These are phyloP conservation scores for Fopius arisanus DNA, from an alignment of 1,140 invertebrate genomes.

Conservation along the genomic window DNA sequence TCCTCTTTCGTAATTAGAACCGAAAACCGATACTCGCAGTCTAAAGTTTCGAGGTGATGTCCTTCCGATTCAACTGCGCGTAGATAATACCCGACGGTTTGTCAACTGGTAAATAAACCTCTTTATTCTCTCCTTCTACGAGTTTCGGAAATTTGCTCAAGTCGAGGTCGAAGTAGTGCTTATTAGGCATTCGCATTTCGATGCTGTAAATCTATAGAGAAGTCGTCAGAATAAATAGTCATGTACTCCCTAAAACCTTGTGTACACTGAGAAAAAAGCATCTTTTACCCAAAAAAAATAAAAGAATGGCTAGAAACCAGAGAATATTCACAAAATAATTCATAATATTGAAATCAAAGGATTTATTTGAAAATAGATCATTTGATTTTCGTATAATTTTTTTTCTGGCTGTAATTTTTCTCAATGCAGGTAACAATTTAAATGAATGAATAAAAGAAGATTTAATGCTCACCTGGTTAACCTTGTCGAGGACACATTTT, in stretches of 20 bases:
- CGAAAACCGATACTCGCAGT: not conserved
- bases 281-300: no score
- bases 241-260: not conserved
- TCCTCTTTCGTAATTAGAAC: no score
- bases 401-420: no score
- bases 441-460: not conserved
- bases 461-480: slow-evolving; percentile 64
- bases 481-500: slow-evolving; percentile 71
- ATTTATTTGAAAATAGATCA: no score
- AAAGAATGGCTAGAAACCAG: no score
- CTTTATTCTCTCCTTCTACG: slow-evolving; percentile 69
- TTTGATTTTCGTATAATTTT: no score
- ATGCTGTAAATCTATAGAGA: slow-evolving; percentile 70
- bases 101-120: slow-evolving; percentile 77
- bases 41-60: slow-evolving; percentile 63
- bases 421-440: not conserved
- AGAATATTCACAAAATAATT: no score
- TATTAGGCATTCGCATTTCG: slow-evolving; percentile 80
- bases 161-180: slow-evolving; percentile 79
- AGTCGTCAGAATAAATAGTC: slow-evolving; percentile 17
- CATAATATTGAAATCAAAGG: no score
- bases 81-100: slow-evolving; percentile 81
- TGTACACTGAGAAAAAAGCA: no score
- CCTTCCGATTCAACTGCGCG: slow-evolving; percentile 70
- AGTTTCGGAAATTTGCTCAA: slow-evolving; percentile 73